Percentiles rank a stretch among this genome's conserved stretches.
phyloP scores from a whole-genome alignment of 2,888 invertebrate species.

The Acrobasis consociella region DNA sequence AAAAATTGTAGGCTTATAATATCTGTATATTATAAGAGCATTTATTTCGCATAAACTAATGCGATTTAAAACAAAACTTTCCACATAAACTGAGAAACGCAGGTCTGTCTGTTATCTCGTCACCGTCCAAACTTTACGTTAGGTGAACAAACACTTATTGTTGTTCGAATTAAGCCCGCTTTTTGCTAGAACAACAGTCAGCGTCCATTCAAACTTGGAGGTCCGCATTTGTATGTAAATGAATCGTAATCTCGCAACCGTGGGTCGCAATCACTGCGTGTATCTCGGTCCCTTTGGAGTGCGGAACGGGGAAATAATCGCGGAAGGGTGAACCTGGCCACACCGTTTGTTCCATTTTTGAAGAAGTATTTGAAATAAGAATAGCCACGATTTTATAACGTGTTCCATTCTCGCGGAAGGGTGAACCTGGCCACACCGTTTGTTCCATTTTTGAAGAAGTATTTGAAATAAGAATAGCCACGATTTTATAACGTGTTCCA shows the following conservation, averaged over 20 bases:
- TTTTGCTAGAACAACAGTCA: slow-evolving; percentile 75
- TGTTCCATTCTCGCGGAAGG: too few species aligned
- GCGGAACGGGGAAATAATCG: slow-evolving; percentile 39
- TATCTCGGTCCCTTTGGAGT: slow-evolving; percentile 46
- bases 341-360: slow-evolving; percentile 11
- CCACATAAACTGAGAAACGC: background rate
- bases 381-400: too few species aligned
- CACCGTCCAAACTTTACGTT: slow-evolving; percentile 12
- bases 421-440: too few species aligned
- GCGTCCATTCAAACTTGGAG: slow-evolving; percentile 70
- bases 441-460: too few species aligned
- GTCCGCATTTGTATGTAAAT: slow-evolving; percentile 78
- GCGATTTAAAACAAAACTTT: background rate
- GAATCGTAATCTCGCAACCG: slow-evolving; percentile 66
- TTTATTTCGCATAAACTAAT: background rate
- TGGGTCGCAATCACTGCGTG: slow-evolving; percentile 64
- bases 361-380: background rate
- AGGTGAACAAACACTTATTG: slow-evolving; percentile 50
- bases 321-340: slow-evolving; percentile 36
- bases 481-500: too few species aligned
- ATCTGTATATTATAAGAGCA: too few species aligned
- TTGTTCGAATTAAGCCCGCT: slow-evolving; percentile 72
- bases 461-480: too few species aligned
- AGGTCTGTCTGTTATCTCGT: slow-evolving; percentile 18
- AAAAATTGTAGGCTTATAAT: too few species aligned